Base-by-base conservation (phyloP, 2,888 invertebrate genomes). In the Callinectes sapidus region DNA sequence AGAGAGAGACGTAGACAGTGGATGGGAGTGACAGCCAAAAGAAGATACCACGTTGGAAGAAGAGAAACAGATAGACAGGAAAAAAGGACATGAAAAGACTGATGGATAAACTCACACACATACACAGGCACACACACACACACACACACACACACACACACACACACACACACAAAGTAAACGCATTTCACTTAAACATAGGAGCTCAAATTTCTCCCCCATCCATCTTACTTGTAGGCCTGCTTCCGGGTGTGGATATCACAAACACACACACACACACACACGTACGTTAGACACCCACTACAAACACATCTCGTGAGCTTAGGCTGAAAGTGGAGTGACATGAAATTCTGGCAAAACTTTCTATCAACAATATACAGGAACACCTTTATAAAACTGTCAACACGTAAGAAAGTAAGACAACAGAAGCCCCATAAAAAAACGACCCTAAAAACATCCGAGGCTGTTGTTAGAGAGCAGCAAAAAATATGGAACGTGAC, bases 221-320 rank as follows among this genome's bases (percentile, higher is more conserved):
- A 32, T 48, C 48, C 3, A 48, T 48, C 10, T 48, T 48, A 48
- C 10, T 48, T 39, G 18, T 8, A 86, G 23, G 35, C 86, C 8
- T 35, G 39, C 39, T 2, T 39, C 39, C 39, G 39, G 2, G 39
- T 39, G 85, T n/a, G 39, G 2, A 28, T 18, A 16, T 35, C 18
- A 87, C 87, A 87, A 48, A 87, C 87, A 87, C 87, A 87, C 87
- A 87, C 87, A 87, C 87, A 87, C 87, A 87, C 87, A 87, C 87
- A 87, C 87, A 87, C 87, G 48, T 23, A 48, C 48, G 32, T 35
- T 23, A 61, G 18, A 6, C 61, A 61, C 61, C 16, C 6, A 61
- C 61, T 61, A 61, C 81, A 81, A 32, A 81, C 81, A 81, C 14
- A 81, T 16, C 13, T 71, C 71, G 71, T 71, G 71, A 71, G 71